phyloP scores from a whole-genome alignment of 2,888 invertebrate species.

The Strigamia transsilvanica region DNA sequence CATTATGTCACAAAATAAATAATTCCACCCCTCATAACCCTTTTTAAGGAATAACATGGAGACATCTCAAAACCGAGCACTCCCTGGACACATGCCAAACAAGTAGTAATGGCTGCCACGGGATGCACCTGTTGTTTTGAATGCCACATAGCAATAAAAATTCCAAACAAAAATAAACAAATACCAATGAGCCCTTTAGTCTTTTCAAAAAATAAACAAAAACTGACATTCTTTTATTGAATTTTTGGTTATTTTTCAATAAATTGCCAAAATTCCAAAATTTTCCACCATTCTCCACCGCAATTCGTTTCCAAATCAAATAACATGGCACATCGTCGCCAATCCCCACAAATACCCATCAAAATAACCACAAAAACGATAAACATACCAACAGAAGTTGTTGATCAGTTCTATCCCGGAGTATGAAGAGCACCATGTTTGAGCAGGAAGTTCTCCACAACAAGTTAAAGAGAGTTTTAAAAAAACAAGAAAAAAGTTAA shows the following conservation, averaged over 20 bases:
- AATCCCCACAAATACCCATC: not conserved
- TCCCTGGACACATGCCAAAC: slow-evolving; percentile 5
- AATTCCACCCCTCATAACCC: not conserved
- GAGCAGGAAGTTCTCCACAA: slow-evolving; percentile 1
- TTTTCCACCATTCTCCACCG: no score
- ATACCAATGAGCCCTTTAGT: not conserved
- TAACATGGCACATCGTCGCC: no score
- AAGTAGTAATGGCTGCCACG: slow-evolving; percentile 17
- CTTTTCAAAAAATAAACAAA: no score
- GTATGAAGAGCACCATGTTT: slow-evolving; percentile 53
- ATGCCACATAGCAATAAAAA: not conserved
- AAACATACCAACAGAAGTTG: slow-evolving; percentile 53
- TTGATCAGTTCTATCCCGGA: slow-evolving; percentile 55
- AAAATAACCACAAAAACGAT: not conserved
- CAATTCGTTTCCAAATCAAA: not conserved
- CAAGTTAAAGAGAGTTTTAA: not conserved
- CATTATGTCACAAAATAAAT: not conserved
- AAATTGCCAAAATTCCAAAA: no score
- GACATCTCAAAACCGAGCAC: not conserved
- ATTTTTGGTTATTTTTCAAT: no score
- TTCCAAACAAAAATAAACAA: not conserved
- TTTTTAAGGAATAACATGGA: not conserved
- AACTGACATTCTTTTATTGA: no score
- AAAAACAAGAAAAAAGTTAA: not conserved
- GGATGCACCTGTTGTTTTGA: slow-evolving; percentile 11